Conservation (phyloP, 2,797 vertebrate species). For the Cephalopachus bancanus region DNA sequence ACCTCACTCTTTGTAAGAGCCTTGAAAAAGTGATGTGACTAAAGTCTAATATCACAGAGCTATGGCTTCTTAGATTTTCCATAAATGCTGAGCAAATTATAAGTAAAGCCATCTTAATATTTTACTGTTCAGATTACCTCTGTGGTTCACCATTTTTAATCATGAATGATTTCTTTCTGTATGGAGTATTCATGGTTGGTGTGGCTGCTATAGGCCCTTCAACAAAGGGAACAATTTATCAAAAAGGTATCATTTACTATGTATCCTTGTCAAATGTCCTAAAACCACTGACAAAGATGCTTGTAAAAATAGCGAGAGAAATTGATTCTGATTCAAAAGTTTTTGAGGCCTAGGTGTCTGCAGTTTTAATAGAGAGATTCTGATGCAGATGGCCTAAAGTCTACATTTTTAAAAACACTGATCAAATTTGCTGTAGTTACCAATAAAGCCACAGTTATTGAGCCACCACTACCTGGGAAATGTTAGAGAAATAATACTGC, state of each 20-base stretch:
- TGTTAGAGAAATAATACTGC: conserved; percentile 65
- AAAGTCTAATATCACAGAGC: not conserved
- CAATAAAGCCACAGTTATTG: not conserved
- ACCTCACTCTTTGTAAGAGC: conserved; percentile 57
- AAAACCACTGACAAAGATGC: not conserved
- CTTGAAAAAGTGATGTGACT: conserved; percentile 21
- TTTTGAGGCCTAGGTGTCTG: not conserved
- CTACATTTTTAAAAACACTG: not conserved
- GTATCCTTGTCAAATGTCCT: not conserved
- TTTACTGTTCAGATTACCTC: conserved; percentile 33
- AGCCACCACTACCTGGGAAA: conserved; percentile 51
- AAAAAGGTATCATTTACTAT: not conserved
- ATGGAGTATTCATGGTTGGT: not conserved
- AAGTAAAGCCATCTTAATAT: not conserved
- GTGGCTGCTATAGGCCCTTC: not conserved
- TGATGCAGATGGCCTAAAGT: not conserved
- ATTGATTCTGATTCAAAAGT: not conserved
- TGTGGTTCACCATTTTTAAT: not conserved
- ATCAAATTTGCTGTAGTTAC: not conserved
- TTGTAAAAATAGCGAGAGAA: not conserved
- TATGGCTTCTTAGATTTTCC: not conserved
- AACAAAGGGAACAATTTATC: not conserved
- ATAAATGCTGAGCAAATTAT: conserved; percentile 58
- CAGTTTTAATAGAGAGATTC: not conserved
- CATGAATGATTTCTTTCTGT: not conserved